phyloP scores from a whole-genome alignment of 2,888 invertebrate genomes.

The Lasiommata megera region DNA sequence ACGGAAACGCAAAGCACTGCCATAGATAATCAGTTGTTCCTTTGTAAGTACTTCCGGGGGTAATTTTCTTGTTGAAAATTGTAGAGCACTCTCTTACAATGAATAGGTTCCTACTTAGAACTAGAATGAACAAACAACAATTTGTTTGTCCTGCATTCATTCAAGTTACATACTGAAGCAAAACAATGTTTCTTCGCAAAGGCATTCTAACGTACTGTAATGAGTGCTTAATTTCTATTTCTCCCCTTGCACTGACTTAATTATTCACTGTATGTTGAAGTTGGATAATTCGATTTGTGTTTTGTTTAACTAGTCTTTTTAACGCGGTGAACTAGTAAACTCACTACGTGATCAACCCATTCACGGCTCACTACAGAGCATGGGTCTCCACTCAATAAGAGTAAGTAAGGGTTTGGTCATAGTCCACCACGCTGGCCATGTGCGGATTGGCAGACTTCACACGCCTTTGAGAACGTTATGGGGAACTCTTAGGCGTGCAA shows the following conservation, averaged over 20 bases:
- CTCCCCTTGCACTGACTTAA: not conserved
- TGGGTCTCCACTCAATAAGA: no score
- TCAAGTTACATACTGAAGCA: not conserved
- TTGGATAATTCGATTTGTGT: not conserved
- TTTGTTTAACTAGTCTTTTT: not conserved
- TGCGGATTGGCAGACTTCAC: no score
- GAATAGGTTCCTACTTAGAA: not conserved
- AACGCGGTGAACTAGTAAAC: no score
- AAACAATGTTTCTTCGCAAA: conserved; percentile 1
- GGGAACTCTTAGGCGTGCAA: no score
- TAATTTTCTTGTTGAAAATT: not conserved
- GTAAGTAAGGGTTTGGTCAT: no score
- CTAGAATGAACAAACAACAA: not conserved
- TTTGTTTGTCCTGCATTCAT: not conserved
- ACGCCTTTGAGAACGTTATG: no score
- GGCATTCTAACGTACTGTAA: not conserved
- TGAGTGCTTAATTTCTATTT: conserved; percentile 5
- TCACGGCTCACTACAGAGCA: no score
- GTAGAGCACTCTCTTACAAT: not conserved
- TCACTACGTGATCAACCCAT: no score
- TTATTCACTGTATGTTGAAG: not conserved
- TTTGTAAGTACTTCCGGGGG: no score
- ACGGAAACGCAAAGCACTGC: no score
- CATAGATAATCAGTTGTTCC: no score
- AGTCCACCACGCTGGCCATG: no score